phyloP scores from a whole-genome alignment of 1,140 invertebrate genomes.

The Tetramorium simillimum region DNA sequence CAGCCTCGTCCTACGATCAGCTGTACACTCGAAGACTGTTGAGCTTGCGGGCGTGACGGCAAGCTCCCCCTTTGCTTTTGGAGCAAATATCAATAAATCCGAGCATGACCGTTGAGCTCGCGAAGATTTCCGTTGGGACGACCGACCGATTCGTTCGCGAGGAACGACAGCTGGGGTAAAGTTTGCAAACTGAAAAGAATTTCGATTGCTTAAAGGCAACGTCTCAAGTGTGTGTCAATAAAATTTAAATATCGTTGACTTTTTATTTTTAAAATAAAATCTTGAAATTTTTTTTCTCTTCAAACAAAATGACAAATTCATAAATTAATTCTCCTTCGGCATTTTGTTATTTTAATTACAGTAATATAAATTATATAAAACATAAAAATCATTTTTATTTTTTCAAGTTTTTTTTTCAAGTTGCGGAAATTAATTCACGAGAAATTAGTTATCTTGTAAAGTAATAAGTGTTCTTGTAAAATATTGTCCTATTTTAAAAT shows the following conservation, averaged over 20 bases:
- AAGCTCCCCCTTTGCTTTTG: conserved; percentile 37
- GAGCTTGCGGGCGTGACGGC: conserved; percentile 69
- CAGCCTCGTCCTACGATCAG: conserved; percentile 65
- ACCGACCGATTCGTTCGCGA: neutral
- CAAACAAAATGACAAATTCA: neutral
- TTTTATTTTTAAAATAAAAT: neutral
- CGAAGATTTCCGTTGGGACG: conserved; percentile 35
- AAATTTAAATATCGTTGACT: neutral
- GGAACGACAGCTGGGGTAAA: neutral
- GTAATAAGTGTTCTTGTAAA: neutral
- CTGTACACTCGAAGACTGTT: conserved; percentile 70
- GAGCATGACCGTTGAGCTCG: conserved; percentile 78
- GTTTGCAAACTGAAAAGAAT: neutral
- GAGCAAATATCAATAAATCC: conserved; percentile 83
- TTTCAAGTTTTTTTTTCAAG: neutral
- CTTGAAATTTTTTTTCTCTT: neutral
- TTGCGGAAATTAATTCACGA: neutral
- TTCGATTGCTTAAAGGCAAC: neutral
- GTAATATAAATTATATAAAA: neutral
- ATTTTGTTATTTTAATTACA: neutral
- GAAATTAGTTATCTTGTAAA: neutral
- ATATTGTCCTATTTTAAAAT: neutral
- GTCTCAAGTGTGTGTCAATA: neutral
- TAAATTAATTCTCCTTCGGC: neutral
- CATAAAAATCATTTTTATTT: neutral